Conservation (phyloP, 1,140 invertebrate genomes). For the Microvelia longipes region DNA sequence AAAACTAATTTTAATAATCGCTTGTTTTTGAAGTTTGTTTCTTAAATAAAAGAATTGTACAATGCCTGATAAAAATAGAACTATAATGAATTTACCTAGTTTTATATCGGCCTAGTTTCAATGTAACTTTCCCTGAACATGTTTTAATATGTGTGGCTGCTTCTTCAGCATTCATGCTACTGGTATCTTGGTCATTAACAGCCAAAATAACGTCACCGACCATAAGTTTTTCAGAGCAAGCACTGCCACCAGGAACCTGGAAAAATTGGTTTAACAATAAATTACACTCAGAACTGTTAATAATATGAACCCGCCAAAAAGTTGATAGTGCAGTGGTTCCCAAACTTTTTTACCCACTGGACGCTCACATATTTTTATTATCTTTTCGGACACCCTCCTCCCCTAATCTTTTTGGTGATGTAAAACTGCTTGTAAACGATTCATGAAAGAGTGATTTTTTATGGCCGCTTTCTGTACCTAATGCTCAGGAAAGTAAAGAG, state of each 20-base stretch:
- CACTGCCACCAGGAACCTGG: constrained; percentile 73
- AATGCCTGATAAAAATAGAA: no score
- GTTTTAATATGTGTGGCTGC: constrained; percentile 78
- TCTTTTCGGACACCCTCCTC: neutral
- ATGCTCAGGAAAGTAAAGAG: no score
- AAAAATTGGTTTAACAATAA: no score
- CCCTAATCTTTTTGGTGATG: neutral
- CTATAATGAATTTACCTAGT: no score
- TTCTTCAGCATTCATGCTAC: constrained; percentile 64
- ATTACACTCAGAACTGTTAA: no score
- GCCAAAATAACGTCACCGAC: constrained; percentile 82
- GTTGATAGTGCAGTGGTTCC: neutral
- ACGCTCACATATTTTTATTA: neutral
- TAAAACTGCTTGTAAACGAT: neutral
- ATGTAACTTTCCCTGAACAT: constrained; percentile 52
- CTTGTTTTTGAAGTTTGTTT: no score
- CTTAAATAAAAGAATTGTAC: no score
- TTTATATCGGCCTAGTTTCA: constrained; percentile 73
- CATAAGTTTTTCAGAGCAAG: constrained; percentile 79
- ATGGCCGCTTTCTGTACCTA: no score
- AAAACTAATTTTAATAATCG: no score
- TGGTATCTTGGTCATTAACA: constrained; percentile 78
- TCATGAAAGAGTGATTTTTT: neutral
- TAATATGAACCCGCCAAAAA: neutral
- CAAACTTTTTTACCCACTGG: neutral